Base-by-base conservation (phyloP, 2,888 invertebrate species). In the Tachina grossa region DNA sequence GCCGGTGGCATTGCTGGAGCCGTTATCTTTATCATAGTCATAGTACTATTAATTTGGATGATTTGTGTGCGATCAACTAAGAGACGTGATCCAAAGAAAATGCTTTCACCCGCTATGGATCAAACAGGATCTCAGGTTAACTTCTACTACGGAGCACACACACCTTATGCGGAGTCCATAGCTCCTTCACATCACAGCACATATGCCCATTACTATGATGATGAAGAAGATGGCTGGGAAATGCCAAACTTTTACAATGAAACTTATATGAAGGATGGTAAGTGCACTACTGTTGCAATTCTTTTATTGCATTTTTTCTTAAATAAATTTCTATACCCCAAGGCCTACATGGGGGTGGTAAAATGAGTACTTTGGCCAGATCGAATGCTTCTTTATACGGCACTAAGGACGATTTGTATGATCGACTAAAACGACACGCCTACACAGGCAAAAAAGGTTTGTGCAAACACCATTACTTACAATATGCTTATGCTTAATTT, bases 171-270 rank as follows among this genome's bases (percentile, higher is more conserved):
- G 68, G 98, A 98, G 92, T 97, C 97, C 77, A 98, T 98, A 89
- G 98, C 98, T 0, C 98, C 98, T 1, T 98, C 98, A 9, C 98
- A 98, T 93, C 98, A 98, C 91, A 98, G 97, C 66, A 98, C 98
- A 0, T 98, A 98, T 92, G 98, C 98, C 5, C 98, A 98, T 92
- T 98, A 98, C 92, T 98, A 98, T 89, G 98, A 98, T 91, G 98
- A 98, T 89, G 98, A 98, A 91, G 98, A 98, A 93, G 98, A 98
- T 89, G 98, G 98, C 65, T 98, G 98, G 98, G 98, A 98, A 92
- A 98, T 98, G 98, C 98, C 98, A 0, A 98, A 98, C 93, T 98
- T 98, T 93, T 98, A 98, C 93, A 98, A 98, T 92, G 98, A 98
- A 93, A 97, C 98, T 2, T 98, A 98, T 91, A 97, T 98, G 97